Conservation (phyloP, 2,797 vertebrate genomes). For the Oryzias sinensis region DNA sequence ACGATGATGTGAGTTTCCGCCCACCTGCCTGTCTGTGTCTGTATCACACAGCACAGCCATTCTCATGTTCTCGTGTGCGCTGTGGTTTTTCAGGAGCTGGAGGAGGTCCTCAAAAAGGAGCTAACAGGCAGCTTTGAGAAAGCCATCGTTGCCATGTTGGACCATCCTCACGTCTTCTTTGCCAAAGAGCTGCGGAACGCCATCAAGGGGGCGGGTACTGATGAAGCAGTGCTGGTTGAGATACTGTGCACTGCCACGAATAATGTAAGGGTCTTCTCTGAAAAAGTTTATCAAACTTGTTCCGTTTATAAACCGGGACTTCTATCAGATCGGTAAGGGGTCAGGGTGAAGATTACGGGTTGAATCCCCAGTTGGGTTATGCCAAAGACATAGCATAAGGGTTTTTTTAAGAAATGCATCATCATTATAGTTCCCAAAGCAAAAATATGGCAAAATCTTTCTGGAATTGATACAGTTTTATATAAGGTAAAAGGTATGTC, state of each 20-base stretch:
- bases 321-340: no score
- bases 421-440: no score
- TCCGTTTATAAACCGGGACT: no score
- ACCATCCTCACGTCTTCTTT: conserved; percentile 66
- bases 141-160: conserved; percentile 77
- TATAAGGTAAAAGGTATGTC: no score
- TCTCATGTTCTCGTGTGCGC: neutral
- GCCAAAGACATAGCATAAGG: no score
- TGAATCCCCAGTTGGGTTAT: no score
- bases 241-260: conserved; percentile 80
- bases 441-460: no score
- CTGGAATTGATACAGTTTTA: no score
- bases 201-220: conserved; percentile 81
- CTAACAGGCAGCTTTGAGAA: conserved; percentile 80
- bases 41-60: neutral
- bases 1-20: conserved; percentile 75
- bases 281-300: neutral
- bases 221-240: conserved; percentile 80
- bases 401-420: no score
- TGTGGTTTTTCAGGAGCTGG: conserved; percentile 71
- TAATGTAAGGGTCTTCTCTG: conserved; percentile 55
- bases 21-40: neutral
- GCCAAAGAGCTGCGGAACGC: conserved; percentile 80
- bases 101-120: conserved; percentile 80
- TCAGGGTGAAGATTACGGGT: no score